A percentile compares a stretch with the other conserved stretches of the same genome.
Conservation (phyloP, 2,797 vertebrate species). For the Neopelma chrysocephalum region DNA sequence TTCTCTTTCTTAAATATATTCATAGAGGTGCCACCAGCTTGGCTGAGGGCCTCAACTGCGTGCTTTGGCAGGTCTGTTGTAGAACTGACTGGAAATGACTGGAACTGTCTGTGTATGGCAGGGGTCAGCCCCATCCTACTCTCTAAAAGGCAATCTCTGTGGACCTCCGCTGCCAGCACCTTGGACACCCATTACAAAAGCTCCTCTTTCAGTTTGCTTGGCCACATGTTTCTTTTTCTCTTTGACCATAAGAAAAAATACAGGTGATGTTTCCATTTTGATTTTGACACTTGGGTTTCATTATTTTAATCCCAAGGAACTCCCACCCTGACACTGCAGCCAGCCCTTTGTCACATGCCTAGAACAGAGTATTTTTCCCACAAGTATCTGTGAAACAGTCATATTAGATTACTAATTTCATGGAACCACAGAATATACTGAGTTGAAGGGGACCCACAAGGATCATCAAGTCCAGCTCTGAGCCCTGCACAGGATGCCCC, state of each 20-base stretch:
- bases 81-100: neutral
- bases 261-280: neutral
- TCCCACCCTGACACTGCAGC: no score
- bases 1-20: neutral
- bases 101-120: neutral
- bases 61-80: fast-evolving
- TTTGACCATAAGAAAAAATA: neutral
- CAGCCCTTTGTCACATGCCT: neutral
- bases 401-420: neutral
- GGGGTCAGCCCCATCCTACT: neutral
- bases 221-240: neutral
- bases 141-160: neutral
- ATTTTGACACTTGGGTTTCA: neutral
- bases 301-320: neutral
- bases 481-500: no score
- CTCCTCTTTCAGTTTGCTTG: neutral
- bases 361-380: neutral
- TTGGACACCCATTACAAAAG: fast-evolving
- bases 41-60: neutral
- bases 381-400: neutral
- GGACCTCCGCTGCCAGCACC: no score
- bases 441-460: no score
- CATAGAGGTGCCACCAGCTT: neutral
- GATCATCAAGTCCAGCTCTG: no score
- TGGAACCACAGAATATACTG: no score